Base-by-base conservation (phyloP, 2,113 vertebrate species). In the Myrmecobius fasciatus region DNA sequence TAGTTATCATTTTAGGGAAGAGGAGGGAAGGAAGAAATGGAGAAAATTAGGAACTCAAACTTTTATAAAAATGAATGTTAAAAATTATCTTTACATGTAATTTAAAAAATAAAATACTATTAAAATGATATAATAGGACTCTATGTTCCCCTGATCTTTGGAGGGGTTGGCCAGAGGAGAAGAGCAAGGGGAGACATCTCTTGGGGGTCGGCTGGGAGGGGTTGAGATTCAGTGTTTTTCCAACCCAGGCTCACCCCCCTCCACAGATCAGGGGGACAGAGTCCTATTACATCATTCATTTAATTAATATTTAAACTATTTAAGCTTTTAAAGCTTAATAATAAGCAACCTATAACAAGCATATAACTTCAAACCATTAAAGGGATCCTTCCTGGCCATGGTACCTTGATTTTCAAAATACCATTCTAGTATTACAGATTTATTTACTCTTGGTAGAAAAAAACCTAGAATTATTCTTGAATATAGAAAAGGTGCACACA, bases 341-440 rank as follows among this genome's bases (percentile, higher is more conserved):
- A 83, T 20, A 83, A 83, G 20, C 67, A 43, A 43, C 47, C 22
- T 2, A n/a, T 52, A 48, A 48, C 3, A 49, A 46, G 24, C 20
- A 60, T 95, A 93, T 93, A 54, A 90, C 49, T 89, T 95, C 14
- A 67, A 83, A 31, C 26, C 48, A 94, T 56, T 97, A 93, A 95
- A 97, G 91, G 9, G 60, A 67, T 90, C 91, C 90, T 93, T 14
- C 26, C 54, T 4, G 92, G n/a, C n/a, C 53, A 53, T 91, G 91
- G 36, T 53, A 60, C 90, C 46, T 91, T 95, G 53, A 94, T 53
- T 95, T 95, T 91, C 47, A 83, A 95, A 51, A 83, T 24, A 24
- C 17, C 7, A 49, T 9, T 92, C 51, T 52, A 2, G 0, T 90
- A 5, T 91, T 67, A 20, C 94, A 91, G 52, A 25, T 9, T 2